Base-by-base conservation (phyloP, 2,888 invertebrate genomes). In the Sinhomidia bicolor region DNA sequence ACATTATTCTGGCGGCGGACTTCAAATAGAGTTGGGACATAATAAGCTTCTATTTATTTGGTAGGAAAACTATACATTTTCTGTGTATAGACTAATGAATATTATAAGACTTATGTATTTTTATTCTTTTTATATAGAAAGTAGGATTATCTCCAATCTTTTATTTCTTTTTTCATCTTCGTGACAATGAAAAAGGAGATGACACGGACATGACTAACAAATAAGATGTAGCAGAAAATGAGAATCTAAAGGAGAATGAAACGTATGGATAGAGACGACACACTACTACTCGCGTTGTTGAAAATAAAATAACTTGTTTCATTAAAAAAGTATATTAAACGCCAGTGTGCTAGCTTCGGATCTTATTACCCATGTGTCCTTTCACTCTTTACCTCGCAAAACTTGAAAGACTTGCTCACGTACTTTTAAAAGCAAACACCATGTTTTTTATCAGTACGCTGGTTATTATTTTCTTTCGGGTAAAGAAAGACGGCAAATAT, bases 171-270 rank as follows among this genome's bases (percentile, higher is more conserved):
- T 14, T 36, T 68, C 47, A 54, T 54, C 14, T 82, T 82, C 82
- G 71, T 83, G 57, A 83, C 83, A 83, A 71, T 83, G 83, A 60
- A 74, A 83, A 74, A 74, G 74, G 41, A 74, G 83, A 79, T 76
- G 76, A 76, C 76, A 83, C 12, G 41, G 57, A 54, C 74, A 57
- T 83, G 57, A 41, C 71, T 54, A 41, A 54, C 32, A 36, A 74
- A 71, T 83, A 83, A 51, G 51, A 20, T 23, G 51, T 41, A 41
- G 32, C 1, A 14, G 60, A 47, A 81, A 71, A 83, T 83, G 57
- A 83, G 74, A 71, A 83, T 71, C 74, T 83, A 82, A 20, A 26
- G 29, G 23, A 32, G 54, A 36, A n/a, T n/a, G n/a, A n/a, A n/a
- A 26, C 65, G n/a, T 60, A 60, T 60, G 60, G 26, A 60, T 14